Evolutionary conservation across 2,888 invertebrate species (phyloP).

Genomic region (Ceramica pisi): DNA sequence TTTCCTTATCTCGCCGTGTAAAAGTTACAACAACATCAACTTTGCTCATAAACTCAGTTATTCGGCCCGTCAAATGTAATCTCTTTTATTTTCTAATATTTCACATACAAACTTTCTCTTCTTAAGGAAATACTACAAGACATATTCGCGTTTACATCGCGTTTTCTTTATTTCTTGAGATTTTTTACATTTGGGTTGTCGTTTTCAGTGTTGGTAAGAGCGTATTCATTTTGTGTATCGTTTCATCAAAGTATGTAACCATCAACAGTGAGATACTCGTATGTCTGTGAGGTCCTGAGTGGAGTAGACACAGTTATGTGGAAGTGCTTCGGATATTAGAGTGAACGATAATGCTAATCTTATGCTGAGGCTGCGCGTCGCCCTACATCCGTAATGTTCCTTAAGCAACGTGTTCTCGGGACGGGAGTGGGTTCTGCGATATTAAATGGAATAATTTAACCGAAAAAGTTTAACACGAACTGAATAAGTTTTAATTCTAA

Average conservation of each 20-base stretch:
- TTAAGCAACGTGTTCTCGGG: background rate
- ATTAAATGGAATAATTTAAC: background rate
- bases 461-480: background rate
- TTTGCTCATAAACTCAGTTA: slow-evolving; percentile 12
- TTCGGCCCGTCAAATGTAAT: background rate
- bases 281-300: background rate
- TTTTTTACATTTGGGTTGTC: slow-evolving; percentile 11
- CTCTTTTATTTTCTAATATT: slow-evolving; percentile 21
- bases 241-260: slow-evolving; percentile 15
- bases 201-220: slow-evolving; percentile 6
- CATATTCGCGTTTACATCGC: background rate
- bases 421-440: slow-evolving; percentile 3
- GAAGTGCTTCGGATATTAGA: slow-evolving; percentile 17
- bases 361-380: slow-evolving; percentile 14
- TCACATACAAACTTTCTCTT: slow-evolving; percentile 1
- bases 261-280: slow-evolving; percentile 7
- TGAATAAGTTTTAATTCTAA: background rate
- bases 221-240: background rate
- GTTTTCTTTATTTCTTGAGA: slow-evolving; percentile 13
- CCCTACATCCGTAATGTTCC: background rate
- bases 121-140: slow-evolving; percentile 20
- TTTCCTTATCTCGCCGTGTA: background rate
- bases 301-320: background rate
- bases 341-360: slow-evolving; percentile 44
- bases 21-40: slow-evolving; percentile 22